Conservation (phyloP, 2,797 vertebrate genomes). For the Semaprochilodus insignis region DNA sequence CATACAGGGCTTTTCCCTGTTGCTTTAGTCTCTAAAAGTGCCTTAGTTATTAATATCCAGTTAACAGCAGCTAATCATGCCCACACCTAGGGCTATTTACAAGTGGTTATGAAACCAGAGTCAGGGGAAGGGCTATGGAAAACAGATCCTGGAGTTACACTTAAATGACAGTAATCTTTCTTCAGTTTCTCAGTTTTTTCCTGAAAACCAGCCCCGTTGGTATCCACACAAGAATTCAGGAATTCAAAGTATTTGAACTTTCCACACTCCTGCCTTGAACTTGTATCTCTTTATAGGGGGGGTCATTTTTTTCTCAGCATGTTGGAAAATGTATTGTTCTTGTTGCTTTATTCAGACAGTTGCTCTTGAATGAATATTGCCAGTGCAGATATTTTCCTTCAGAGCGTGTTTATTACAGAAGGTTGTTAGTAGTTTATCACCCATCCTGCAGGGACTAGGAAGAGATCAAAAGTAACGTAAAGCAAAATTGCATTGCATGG, state of each 20-base stretch:
- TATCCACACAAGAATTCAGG: background rate
- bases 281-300: background rate
- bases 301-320: background rate
- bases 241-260: background rate
- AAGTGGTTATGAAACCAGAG: background rate
- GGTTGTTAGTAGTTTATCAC: no score
- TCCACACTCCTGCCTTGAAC: background rate
- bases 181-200: background rate
- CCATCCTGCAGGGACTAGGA: background rate
- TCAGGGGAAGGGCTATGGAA: no score
- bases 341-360: background rate
- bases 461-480: background rate
- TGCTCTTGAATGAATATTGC: background rate
- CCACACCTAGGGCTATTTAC: background rate
- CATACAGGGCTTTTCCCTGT: background rate
- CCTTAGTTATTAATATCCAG: background rate
- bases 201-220: background rate
- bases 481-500: background rate
- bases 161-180: background rate
- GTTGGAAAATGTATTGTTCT: background rate
- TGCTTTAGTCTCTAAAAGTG: background rate
- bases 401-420: slow-evolving; percentile 21
- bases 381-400: slow-evolving; percentile 9
- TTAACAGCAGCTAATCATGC: background rate
- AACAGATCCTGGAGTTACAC: background rate